Conservation (phyloP, 2,888 invertebrate genomes). For the Trissolcus japonicus region DNA sequence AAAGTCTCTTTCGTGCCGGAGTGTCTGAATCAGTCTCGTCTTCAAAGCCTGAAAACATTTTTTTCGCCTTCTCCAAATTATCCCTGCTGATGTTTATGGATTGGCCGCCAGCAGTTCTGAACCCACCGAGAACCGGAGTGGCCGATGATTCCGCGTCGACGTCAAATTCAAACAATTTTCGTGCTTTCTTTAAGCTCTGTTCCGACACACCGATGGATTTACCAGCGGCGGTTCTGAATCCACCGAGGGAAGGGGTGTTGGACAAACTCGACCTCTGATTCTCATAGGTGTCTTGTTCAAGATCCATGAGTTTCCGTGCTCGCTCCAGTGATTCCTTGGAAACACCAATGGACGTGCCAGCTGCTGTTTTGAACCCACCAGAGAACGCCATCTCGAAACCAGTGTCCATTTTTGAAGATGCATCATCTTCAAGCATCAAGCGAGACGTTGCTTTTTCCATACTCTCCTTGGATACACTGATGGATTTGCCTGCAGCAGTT, state of each 20-base stretch:
- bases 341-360: slow-evolving; percentile 57
- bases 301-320: slow-evolving; percentile 60
- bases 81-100: slow-evolving; percentile 62
- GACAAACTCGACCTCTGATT: not conserved
- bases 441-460: not conserved
- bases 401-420: not conserved
- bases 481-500: not conserved
- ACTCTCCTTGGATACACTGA: not conserved
- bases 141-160: no score
- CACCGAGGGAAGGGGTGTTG: slow-evolving; percentile 11
- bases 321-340: slow-evolving; percentile 70
- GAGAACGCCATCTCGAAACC: not conserved
- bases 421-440: not conserved
- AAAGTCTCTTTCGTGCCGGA: no score
- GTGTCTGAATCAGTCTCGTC: no score
- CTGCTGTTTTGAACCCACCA: slow-evolving; percentile 60
- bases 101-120: slow-evolving; percentile 61
- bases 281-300: not conserved
- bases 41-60: no score
- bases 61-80: slow-evolving; percentile 67
- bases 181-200: slow-evolving; percentile 72
- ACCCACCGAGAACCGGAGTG: slow-evolving; percentile 41
- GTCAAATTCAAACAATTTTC: slow-evolving; percentile 11
- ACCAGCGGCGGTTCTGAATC: slow-evolving; percentile 62
- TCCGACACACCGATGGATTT: slow-evolving; percentile 59